These are phyloP conservation scores for Aphidoletes aphidimyza DNA, from an alignment of 2,888 invertebrate genomes.

Conservation along the genomic window DNA sequence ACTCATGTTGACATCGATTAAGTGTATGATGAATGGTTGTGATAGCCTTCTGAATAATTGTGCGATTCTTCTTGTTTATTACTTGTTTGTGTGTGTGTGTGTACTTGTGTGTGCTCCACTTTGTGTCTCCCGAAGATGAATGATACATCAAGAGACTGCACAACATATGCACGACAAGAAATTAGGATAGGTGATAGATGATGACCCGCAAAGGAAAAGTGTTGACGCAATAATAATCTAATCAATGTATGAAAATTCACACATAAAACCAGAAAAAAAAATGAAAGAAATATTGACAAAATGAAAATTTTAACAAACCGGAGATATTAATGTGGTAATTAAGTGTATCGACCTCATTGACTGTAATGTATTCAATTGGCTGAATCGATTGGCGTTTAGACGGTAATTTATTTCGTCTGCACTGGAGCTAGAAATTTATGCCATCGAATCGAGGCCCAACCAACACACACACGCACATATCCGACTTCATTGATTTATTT, in stretches of 20 bases:
- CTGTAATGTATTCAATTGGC: constrained; percentile 30
- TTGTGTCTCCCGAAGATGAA: background rate
- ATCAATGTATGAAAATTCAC: too few relatives aligned
- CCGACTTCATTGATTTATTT: constrained; percentile 25
- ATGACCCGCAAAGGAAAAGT: too few relatives aligned
- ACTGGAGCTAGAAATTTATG: background rate
- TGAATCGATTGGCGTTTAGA: constrained; percentile 28
- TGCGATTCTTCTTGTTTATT: background rate
- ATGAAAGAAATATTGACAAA: background rate
- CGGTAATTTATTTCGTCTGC: constrained; percentile 2
- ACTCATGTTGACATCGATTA: constrained; percentile 46
- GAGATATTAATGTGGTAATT: constrained; percentile 11
- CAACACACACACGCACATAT: background rate
- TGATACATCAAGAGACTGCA: too few relatives aligned
- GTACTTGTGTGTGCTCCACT: too few relatives aligned
- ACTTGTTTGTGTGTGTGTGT: too few relatives aligned
- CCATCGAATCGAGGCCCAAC: background rate
- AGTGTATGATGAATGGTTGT: constrained; percentile 38
- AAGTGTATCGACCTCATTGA: constrained; percentile 35
- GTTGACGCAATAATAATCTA: too few relatives aligned
- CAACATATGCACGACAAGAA: too few relatives aligned
- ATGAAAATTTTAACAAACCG: background rate
- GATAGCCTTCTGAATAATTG: background rate
- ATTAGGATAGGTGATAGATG: too few relatives aligned
- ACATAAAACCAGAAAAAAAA: background rate